These are phyloP conservation scores for Rhabdophis nuchalis DNA, from an alignment of 2,797 vertebrate genomes.

Conservation along the genomic window DNA sequence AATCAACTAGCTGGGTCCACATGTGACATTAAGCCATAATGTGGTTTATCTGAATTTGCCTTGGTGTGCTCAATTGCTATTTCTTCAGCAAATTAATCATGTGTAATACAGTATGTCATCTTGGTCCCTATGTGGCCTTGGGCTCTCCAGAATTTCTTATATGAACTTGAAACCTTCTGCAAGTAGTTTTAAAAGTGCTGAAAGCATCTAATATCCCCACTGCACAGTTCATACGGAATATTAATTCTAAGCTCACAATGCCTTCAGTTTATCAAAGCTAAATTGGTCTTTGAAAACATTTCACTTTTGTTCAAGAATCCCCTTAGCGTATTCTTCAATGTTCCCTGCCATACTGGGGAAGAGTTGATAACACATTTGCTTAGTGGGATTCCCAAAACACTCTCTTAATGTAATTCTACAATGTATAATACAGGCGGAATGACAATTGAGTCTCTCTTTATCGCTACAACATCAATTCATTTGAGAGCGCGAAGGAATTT, in stretches of 20 bases:
- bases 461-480: conserved; percentile 16
- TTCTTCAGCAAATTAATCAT: neutral
- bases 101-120: neutral
- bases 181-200: neutral
- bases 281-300: conserved; percentile 3
- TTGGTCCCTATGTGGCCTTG: neutral
- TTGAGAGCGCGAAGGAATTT: conserved; percentile 33
- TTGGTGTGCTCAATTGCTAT: neutral
- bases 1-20: neutral
- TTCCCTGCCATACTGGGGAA: conserved; percentile 41
- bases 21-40: neutral
- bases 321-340: conserved; percentile 33
- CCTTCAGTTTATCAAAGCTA: neutral
- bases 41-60: neutral
- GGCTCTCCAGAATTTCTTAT: neutral
- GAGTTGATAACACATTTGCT: conserved; percentile 36
- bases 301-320: conserved; percentile 3
- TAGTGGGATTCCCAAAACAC: conserved; percentile 28
- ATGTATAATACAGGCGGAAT: conserved; percentile 28
- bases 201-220: neutral
- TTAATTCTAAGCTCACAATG: neutral
- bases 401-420: conserved; percentile 47
- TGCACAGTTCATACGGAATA: conserved; percentile 1
- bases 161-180: neutral
- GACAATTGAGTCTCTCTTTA: conserved; percentile 35